Evolutionary conservation across 2,888 invertebrate genomes (phyloP).

Genomic region (Nudaria mundana): DNA sequence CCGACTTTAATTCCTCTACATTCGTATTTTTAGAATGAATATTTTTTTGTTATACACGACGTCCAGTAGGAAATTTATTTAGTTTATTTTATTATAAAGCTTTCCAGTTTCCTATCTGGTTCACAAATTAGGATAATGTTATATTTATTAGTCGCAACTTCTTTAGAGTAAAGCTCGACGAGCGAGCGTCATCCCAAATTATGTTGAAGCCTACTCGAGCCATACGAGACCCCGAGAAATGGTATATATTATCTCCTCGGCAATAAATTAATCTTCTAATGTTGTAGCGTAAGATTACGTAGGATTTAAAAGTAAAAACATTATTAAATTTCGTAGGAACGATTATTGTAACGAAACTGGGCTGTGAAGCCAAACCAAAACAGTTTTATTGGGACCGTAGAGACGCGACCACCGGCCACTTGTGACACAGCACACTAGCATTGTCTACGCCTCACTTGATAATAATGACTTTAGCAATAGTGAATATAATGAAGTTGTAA

Average conservation of each 20-base stretch:
- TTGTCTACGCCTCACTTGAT: too few relatives aligned
- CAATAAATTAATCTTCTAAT: constrained; percentile 34
- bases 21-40: constrained; percentile 55
- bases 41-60: constrained; percentile 52
- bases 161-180: constrained; percentile 7
- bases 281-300: constrained; percentile 39
- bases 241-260: too few relatives aligned
- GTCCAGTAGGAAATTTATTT: constrained; percentile 42
- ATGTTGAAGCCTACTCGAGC: constrained; percentile 26
- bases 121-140: constrained; percentile 47
- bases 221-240: constrained; percentile 25
- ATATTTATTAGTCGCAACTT: constrained; percentile 16
- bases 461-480: too few relatives aligned
- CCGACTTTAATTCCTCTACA: constrained; percentile 47
- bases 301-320: constrained; percentile 35
- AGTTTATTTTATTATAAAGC: constrained; percentile 41
- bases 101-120: constrained; percentile 40
- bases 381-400: constrained; percentile 47
- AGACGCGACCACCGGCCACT: constrained; percentile 25
- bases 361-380: constrained; percentile 74
- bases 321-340: constrained; percentile 56
- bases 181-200: constrained; percentile 25
- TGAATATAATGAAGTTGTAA: too few relatives aligned
- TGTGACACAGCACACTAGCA: constrained; percentile 3
- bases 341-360: constrained; percentile 55